Percentiles rank a stretch among this genome's conserved stretches.
Evolutionary conservation across 2,797 vertebrate species (phyloP).

Genomic region (Pyrocephalus nanus): DNA sequence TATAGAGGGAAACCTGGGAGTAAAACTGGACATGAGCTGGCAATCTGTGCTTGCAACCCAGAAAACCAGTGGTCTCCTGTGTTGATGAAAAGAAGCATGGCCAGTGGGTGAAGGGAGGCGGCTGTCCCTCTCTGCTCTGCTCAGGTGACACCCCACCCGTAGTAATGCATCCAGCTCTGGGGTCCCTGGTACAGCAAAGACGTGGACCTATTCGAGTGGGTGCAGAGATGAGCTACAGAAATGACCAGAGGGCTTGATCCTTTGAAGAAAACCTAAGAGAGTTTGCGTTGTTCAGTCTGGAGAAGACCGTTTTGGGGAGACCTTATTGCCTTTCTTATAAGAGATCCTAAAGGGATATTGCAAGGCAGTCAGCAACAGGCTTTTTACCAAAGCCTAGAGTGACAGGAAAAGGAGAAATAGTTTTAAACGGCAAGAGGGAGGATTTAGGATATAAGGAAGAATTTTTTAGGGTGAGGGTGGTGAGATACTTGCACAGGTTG

Average conservation of each 20-base stretch:
- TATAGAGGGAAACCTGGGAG: neutral
- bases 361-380: neutral
- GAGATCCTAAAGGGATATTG: neutral
- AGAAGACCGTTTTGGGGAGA: neutral
- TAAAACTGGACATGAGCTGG: neutral
- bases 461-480: neutral
- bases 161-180: neutral
- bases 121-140: neutral
- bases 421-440: neutral
- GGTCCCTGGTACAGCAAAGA: neutral
- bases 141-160: neutral
- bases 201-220: neutral
- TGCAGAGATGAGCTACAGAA: neutral
- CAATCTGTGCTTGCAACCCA: neutral
- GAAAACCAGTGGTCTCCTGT: neutral
- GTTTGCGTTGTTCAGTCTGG: neutral
- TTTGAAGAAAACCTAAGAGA: neutral
- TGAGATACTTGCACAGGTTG: neutral
- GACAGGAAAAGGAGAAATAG: neutral
- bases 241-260: neutral
- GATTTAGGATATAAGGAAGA: neutral
- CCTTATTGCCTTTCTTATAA: neutral
- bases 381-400: neutral
- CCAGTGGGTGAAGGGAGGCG: accelerated
- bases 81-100: neutral